These are phyloP conservation scores for Pontoporia blainvillei DNA, from an alignment of 2,113 vertebrate genomes.

Conservation along the genomic window DNA sequence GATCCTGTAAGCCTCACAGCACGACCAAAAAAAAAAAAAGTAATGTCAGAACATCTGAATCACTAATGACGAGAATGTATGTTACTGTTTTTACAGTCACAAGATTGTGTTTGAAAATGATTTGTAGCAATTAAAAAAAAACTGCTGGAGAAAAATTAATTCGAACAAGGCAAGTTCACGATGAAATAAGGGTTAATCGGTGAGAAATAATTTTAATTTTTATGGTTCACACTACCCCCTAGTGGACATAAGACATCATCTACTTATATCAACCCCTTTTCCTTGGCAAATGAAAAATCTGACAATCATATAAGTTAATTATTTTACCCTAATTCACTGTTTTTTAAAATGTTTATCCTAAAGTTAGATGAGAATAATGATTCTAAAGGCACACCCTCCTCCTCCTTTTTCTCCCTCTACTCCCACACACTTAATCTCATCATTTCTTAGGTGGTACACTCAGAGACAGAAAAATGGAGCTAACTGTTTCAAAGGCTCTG, in stretches of 20 bases:
- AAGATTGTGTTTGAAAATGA: neutral
- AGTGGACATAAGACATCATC: slow-evolving; percentile 44
- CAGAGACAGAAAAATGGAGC: neutral
- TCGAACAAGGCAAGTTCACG: neutral
- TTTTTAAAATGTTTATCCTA: neutral
- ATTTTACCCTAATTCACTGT: neutral
- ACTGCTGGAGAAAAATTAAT: neutral
- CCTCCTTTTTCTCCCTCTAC: neutral
- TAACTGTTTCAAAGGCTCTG: neutral
- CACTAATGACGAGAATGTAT: neutral
- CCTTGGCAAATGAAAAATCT: neutral
- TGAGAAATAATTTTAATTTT: neutral
- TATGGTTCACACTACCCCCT: slow-evolving; percentile 57
- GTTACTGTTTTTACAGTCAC: neutral
- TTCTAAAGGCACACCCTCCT: neutral
- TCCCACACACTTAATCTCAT: neutral
- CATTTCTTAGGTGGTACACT: neutral
- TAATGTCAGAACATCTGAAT: neutral
- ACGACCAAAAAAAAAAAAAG: neutral
- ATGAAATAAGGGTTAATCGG: neutral
- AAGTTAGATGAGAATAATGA: neutral
- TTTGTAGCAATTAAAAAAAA: neutral
- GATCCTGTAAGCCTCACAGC: neutral
- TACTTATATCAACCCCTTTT: neutral
- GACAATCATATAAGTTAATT: neutral